A percentile compares a stretch with the other conserved stretches of the same genome.
phyloP scores from a whole-genome alignment of 1,140 invertebrate species.

The Drosophila jambulina region DNA sequence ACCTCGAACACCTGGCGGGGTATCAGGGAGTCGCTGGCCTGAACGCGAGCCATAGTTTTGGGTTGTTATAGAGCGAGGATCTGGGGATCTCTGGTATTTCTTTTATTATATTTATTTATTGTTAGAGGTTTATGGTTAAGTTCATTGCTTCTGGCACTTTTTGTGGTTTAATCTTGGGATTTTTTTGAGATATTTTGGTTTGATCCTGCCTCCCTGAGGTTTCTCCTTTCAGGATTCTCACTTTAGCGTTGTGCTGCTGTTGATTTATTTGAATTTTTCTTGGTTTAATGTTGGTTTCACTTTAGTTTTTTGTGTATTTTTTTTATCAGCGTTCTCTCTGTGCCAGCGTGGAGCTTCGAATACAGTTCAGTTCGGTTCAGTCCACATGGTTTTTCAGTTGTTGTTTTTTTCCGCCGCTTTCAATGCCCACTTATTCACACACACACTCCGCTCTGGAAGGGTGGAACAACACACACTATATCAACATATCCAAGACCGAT shows the following conservation, averaged over 20 bases:
- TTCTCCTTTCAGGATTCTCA: not conserved
- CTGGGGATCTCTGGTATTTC: not conserved
- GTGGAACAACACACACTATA: not conserved
- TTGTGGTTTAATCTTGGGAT: not conserved
- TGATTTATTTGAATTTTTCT: constrained; percentile 12
- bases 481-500: constrained; percentile 19
- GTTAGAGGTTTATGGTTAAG: not conserved
- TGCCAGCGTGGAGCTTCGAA: constrained; percentile 72
- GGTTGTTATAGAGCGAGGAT: not conserved
- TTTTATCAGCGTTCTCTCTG: constrained; percentile 52
- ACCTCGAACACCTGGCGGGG: constrained; percentile 79
- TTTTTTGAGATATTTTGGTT: not conserved
- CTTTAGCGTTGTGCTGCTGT: not conserved
- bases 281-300: constrained; percentile 5
- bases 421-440: constrained; percentile 21
- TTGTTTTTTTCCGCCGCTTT: constrained; percentile 21
- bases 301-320: constrained; percentile 6
- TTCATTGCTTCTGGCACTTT: constrained; percentile 7
- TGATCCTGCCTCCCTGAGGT: not conserved
- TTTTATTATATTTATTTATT: not conserved
- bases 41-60: constrained; percentile 76
- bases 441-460: not conserved
- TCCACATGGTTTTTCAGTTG: constrained; percentile 64
- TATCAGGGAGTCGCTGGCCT: constrained; percentile 71
- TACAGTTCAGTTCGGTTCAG: constrained; percentile 59